These are phyloP conservation scores for Eupsilia transversa DNA, from an alignment of 2,888 invertebrate species.

Conservation along the genomic window DNA sequence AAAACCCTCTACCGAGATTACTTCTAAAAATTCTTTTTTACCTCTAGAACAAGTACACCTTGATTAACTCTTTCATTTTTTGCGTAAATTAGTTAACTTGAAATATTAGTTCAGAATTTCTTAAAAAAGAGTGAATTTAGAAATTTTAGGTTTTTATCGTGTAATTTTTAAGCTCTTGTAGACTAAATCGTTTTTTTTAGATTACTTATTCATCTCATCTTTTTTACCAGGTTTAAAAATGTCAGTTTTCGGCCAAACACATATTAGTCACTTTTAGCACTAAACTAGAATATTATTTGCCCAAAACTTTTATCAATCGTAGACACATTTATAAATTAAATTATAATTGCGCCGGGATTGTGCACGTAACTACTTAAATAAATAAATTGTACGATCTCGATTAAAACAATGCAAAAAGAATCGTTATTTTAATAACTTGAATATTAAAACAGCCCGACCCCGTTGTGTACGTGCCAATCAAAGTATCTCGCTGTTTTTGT, in stretches of 20 bases:
- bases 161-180: background rate
- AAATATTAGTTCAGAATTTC: conserved; percentile 50
- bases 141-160: background rate
- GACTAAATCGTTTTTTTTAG: background rate
- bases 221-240: background rate
- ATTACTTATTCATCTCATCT: no score
- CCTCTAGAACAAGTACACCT: conserved; percentile 54
- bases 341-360: background rate
- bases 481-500: conserved; percentile 17
- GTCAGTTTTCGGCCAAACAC: background rate
- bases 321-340: background rate
- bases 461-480: conserved; percentile 50
- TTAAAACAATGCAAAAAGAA: conserved; percentile 4
- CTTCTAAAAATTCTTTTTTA: conserved; percentile 53
- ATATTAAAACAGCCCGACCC: conserved; percentile 42
- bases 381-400: background rate
- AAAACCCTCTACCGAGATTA: conserved; percentile 53
- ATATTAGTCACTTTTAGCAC: background rate
- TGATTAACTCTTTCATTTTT: conserved; percentile 69
- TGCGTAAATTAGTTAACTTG: conserved; percentile 58
- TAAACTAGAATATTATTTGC: background rate
- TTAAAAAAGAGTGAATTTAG: conserved; percentile 11
- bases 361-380: background rate
- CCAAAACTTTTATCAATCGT: background rate
- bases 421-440: conserved; percentile 1